Conservation (phyloP, 2,888 invertebrate genomes). For the Lasioglossum vierecki region DNA sequence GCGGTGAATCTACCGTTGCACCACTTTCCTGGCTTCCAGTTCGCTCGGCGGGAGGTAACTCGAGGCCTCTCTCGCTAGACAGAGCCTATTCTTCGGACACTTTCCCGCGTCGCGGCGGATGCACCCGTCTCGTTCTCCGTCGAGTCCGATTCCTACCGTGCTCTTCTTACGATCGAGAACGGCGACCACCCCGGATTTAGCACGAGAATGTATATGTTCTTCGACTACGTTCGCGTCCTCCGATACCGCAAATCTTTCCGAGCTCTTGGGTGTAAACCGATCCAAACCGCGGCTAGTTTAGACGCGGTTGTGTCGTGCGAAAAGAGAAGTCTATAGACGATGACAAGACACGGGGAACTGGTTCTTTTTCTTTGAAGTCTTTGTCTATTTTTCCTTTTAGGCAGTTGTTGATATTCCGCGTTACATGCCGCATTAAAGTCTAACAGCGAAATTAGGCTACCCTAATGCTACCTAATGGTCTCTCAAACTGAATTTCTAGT, state of each 20-base stretch:
- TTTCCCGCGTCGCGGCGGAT: background rate
- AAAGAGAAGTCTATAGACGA: background rate
- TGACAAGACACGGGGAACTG: background rate
- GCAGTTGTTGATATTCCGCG: no score
- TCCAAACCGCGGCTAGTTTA: background rate
- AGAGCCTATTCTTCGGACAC: constrained; percentile 29
- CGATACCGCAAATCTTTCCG: constrained; percentile 25
- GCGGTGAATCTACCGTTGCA: constrained; percentile 61
- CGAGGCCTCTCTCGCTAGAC: constrained; percentile 43
- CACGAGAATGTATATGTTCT: background rate
- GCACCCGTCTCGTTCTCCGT: no score
- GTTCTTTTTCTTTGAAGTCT: background rate
- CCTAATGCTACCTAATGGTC: no score
- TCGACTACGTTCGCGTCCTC: background rate
- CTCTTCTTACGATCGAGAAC: background rate
- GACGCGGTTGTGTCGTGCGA: background rate
- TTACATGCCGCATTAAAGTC: no score
- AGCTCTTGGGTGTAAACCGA: background rate
- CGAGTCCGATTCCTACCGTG: background rate
- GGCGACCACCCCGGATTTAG: background rate
- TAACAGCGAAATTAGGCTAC: no score
- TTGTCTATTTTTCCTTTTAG: no score
- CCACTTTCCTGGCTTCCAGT: constrained; percentile 69
- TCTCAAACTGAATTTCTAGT: no score
- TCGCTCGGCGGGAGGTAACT: constrained; percentile 58